Conservation (phyloP, 2,113 vertebrate species). For the Platysternon megacephalum region DNA sequence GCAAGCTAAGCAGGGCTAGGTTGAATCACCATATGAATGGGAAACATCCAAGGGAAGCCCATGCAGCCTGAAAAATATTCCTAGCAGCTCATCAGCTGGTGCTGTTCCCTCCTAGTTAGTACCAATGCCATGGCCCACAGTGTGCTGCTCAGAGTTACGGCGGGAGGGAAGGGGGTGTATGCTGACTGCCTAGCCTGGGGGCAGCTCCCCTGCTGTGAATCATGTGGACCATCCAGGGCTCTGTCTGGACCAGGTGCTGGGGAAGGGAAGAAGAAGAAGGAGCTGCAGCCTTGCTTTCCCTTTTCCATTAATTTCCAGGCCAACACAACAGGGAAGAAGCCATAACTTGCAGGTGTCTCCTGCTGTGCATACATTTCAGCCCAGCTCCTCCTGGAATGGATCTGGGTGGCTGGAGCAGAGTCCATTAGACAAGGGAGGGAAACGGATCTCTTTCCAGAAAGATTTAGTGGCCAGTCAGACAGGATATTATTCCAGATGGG, state of each 20-base stretch:
- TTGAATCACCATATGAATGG: too few relatives aligned
- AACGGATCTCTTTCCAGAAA: constrained; percentile 36
- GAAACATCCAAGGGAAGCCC: too few relatives aligned
- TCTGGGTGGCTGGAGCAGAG: constrained; percentile 22
- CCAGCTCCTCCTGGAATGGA: constrained; percentile 1
- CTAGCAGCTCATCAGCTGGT: not conserved
- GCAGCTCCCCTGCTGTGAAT: not conserved
- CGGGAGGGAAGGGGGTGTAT: not conserved
- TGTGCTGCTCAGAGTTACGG: not conserved
- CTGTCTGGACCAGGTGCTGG: not conserved
- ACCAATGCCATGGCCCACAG: not conserved
- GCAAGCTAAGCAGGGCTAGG: not conserved
- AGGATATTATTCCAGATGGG: constrained; percentile 53
- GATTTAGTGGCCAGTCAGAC: constrained; percentile 52
- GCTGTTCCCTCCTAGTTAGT: not conserved
- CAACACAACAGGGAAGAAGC: not conserved
- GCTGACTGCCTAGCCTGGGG: not conserved
- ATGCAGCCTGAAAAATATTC: not conserved
- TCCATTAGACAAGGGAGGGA: constrained; percentile 44
- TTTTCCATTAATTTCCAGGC: constrained; percentile 14
- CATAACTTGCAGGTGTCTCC: not conserved
- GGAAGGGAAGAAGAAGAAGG: not conserved
- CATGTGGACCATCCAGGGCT: not conserved
- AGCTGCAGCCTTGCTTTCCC: not conserved
- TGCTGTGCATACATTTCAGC: not conserved